Evolutionary conservation across 2,797 vertebrate genomes (phyloP).

Genomic region (Gila robusta): DNA sequence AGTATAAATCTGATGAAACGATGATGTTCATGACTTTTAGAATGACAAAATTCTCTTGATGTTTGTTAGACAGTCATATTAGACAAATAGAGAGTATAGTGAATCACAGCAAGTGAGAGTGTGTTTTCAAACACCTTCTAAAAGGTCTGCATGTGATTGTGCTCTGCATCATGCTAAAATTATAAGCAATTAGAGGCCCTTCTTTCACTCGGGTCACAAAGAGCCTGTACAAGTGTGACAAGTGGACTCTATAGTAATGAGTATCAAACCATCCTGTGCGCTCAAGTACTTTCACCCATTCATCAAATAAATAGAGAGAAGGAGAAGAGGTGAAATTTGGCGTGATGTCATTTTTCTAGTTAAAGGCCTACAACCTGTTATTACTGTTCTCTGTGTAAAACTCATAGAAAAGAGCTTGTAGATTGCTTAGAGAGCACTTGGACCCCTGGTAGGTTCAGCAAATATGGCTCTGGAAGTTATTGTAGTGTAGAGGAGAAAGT

Average conservation of each 20-base stretch:
- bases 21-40: neutral
- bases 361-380: neutral
- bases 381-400: neutral
- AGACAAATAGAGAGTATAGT: neutral
- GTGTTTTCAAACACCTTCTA: constrained; percentile 24
- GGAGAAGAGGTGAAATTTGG: neutral
- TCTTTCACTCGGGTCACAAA: constrained; percentile 9
- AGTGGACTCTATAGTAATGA: constrained; percentile 1
- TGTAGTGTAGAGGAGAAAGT: neutral
- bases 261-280: neutral
- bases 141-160: neutral
- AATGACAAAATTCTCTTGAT: neutral
- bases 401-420: neutral
- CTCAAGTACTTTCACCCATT: constrained; percentile 7
- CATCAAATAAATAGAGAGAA: neutral
- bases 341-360: neutral
- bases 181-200: constrained; percentile 25
- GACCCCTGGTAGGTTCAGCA: neutral
- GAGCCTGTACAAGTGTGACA: neutral
- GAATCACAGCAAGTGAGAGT: neutral
- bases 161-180: neutral
- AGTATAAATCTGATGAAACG: too few relatives aligned
- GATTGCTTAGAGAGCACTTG: neutral
- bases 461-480: neutral
- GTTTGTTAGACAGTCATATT: neutral